Percentiles rank a stretch among this genome's conserved stretches.
Conservation (phyloP, 2,888 invertebrate genomes). For the Suillia variegata region DNA sequence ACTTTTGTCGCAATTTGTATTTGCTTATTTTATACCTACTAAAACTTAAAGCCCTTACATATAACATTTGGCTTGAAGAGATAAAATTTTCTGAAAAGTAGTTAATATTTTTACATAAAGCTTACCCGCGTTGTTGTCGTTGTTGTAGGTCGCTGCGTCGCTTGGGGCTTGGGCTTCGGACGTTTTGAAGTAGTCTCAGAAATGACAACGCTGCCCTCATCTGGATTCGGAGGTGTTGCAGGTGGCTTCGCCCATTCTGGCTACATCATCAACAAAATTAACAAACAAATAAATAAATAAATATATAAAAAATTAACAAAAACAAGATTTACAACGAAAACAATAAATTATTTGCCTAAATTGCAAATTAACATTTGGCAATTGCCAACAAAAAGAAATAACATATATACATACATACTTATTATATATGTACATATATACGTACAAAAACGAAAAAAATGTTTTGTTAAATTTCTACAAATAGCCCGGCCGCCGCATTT, state of each 20-base stretch:
- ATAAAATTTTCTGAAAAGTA: too few relatives aligned
- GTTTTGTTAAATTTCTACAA: neutral
- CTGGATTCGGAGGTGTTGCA: conserved; percentile 68
- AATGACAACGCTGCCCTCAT: conserved; percentile 61
- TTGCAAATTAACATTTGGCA: conserved; percentile 13
- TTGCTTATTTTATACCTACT: too few relatives aligned
- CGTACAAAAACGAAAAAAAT: neutral
- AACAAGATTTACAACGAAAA: neutral
- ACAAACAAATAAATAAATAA: conserved; percentile 25
- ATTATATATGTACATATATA: too few relatives aligned
- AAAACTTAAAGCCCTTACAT: too few relatives aligned
- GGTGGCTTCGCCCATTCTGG: conserved; percentile 84
- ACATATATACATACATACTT: too few relatives aligned
- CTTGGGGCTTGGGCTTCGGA: conserved; percentile 48
- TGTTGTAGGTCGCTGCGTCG: conserved; percentile 31
- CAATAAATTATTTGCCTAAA: conserved; percentile 20
- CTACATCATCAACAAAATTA: conserved; percentile 61
- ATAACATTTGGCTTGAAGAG: too few relatives aligned
- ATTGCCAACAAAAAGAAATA: conserved; percentile 4
- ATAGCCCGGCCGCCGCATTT: conserved; percentile 18
- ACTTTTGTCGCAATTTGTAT: too few relatives aligned
- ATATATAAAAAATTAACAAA: too few relatives aligned
- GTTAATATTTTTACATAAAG: too few relatives aligned
- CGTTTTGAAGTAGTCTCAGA: conserved; percentile 47
- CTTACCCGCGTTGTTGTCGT: conserved; percentile 42